Evolutionary conservation across 2,888 invertebrate species (phyloP).

Genomic region (Ecdyonurus torrentis): DNA sequence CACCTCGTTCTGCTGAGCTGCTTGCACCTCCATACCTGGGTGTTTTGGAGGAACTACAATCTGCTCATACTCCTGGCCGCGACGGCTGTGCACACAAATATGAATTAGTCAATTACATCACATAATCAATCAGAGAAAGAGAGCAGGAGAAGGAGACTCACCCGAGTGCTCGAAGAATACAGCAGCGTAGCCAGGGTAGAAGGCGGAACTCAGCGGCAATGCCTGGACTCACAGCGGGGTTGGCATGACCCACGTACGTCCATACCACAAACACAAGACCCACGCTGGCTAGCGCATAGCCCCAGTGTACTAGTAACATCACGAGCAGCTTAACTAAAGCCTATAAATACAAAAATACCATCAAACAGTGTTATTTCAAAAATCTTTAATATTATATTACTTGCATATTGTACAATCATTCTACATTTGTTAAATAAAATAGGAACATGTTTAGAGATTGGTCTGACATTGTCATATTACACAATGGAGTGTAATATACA

Average conservation of each 20-base stretch:
- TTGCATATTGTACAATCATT: no score
- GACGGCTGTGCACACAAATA: slow-evolving; percentile 40
- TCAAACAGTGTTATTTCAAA: no score
- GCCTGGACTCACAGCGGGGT: slow-evolving; percentile 90
- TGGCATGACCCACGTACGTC: slow-evolving; percentile 88
- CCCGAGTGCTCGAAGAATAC: slow-evolving; percentile 59
- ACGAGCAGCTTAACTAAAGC: slow-evolving; percentile 72
- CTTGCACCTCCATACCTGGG: slow-evolving; percentile 58
- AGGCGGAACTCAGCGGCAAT: slow-evolving; percentile 68
- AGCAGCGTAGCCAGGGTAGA: slow-evolving; percentile 57
- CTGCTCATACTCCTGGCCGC: slow-evolving; percentile 67
- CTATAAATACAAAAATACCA: slow-evolving; percentile 38
- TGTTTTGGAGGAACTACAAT: slow-evolving; percentile 71
- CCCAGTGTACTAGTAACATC: slow-evolving; percentile 90
- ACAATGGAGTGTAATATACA: no score
- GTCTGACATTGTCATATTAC: no score
- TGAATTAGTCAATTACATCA: not conserved
- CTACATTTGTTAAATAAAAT: no score
- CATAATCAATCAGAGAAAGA: slow-evolving; percentile 7
- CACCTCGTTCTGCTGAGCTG: slow-evolving; percentile 82
- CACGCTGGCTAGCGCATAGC: slow-evolving; percentile 73
- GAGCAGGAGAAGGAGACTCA: slow-evolving; percentile 25
- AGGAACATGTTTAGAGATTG: no score
- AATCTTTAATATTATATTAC: no score
- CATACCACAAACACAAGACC: slow-evolving; percentile 68